Conservation (phyloP, 2,888 invertebrate species). For the Linyphia triangularis region DNA sequence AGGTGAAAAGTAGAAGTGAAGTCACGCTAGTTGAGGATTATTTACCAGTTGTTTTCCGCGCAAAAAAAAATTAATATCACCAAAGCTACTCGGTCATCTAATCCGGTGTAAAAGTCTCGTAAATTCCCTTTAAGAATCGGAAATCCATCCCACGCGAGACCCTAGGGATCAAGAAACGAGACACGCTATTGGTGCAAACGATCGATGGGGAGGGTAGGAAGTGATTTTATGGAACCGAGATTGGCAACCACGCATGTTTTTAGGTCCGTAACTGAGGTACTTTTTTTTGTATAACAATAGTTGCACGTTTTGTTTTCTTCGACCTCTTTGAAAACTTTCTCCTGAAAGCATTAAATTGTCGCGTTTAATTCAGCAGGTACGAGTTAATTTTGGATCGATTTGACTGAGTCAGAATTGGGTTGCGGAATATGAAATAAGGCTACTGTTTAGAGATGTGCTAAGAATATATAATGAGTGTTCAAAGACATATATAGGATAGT, state of each 20-base stretch:
- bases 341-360: neutral
- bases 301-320: neutral
- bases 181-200: slow-evolving; percentile 11
- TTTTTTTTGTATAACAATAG: slow-evolving; percentile 6
- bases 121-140: slow-evolving; percentile 39
- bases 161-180: slow-evolving; percentile 11
- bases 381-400: slow-evolving; percentile 12
- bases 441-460: neutral
- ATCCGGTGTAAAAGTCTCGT: slow-evolving; percentile 50
- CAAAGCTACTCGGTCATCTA: slow-evolving; percentile 18
- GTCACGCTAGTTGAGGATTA: slow-evolving; percentile 61
- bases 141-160: slow-evolving; percentile 45
- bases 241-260: slow-evolving; percentile 43
- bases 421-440: neutral
- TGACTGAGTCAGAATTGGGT: neutral
- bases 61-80: slow-evolving; percentile 34
- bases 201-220: neutral
- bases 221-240: slow-evolving; percentile 31
- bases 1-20: slow-evolving; percentile 40
- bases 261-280: neutral
- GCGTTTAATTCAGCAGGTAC: slow-evolving; percentile 5
- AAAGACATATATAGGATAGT: too few species aligned
- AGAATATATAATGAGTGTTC: neutral
- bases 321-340: neutral
- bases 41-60: slow-evolving; percentile 54